A percentile compares a stretch with the other conserved stretches of the same genome.
phyloP scores from a whole-genome alignment of 2,888 invertebrate species.

The Epiblema foenella region DNA sequence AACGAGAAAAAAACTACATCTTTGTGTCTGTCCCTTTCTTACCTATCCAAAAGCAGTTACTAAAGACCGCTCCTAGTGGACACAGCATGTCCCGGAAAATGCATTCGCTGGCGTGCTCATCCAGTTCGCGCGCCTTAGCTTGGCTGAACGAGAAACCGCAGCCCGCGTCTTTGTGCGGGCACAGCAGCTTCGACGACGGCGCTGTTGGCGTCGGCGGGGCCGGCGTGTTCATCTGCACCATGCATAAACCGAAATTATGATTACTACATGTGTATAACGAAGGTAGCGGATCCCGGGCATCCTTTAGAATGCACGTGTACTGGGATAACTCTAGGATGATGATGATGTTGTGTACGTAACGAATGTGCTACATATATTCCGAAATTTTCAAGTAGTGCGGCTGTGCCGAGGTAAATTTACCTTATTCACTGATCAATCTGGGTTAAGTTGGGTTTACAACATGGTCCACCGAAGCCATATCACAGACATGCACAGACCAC shows the following conservation, averaged over 20 bases:
- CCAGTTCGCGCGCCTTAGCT: constrained; percentile 51
- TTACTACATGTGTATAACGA: neutral
- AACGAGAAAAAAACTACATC: neutral
- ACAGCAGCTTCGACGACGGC: constrained; percentile 60
- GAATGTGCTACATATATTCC: neutral
- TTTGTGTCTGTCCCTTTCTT: constrained; percentile 38
- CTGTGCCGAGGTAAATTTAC: too few species aligned
- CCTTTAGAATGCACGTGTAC: too few species aligned
- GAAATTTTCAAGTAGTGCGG: too few species aligned
- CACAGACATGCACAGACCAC: too few species aligned
- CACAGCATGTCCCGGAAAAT: constrained; percentile 74
- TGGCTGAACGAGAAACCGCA: constrained; percentile 66
- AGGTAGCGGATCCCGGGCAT: too few species aligned
- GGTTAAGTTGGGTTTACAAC: too few species aligned
- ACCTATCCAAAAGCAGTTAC: constrained; percentile 78
- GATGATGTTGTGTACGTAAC: too few species aligned
- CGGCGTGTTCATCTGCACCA: constrained; percentile 16
- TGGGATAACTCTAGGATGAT: too few species aligned
- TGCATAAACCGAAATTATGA: neutral
- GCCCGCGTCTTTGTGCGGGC: constrained; percentile 68
- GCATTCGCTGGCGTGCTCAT: constrained; percentile 76
- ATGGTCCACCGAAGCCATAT: too few species aligned
- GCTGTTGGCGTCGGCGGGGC: neutral
- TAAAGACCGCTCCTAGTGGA: constrained; percentile 70
- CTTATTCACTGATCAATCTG: too few species aligned